These are phyloP conservation scores for Euborellia annulipes DNA, from an alignment of 1,140 invertebrate genomes.

Conservation along the genomic window DNA sequence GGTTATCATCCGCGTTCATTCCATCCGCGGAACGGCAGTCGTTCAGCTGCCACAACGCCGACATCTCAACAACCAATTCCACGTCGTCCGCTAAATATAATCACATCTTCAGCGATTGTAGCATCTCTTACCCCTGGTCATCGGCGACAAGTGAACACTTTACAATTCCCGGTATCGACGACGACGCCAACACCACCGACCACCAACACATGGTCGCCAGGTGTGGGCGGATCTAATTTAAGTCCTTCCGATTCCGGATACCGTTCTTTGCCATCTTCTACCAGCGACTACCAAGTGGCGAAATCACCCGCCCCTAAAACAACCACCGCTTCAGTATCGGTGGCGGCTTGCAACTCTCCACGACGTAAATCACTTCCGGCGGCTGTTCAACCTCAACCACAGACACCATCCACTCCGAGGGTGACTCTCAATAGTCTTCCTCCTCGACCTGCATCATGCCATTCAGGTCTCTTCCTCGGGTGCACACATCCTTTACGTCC, in stretches of 20 bases:
- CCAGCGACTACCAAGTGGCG: conserved; percentile 44
- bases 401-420: conserved; percentile 41
- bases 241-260: conserved; percentile 37
- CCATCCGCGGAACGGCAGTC: no score
- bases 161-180: no score
- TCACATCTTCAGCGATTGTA: no score
- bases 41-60: conserved; percentile 21
- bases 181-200: conserved; percentile 16
- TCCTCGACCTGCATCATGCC: conserved; percentile 26
- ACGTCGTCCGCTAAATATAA: conserved; percentile 24
- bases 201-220: conserved; percentile 18
- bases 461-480: conserved; percentile 30
- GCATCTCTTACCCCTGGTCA: conserved; percentile 21
- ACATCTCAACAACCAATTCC: conserved; percentile 24
- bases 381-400: conserved; percentile 10
- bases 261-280: conserved; percentile 34
- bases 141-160: conserved; percentile 16
- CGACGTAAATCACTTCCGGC: conserved; percentile 6
- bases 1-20: no score
- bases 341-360: neutral
- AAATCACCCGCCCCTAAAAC: conserved; percentile 26
- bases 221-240: conserved; percentile 14
- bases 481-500: conserved; percentile 25
- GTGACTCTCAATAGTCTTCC: conserved; percentile 34
- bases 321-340: conserved; percentile 2